Evolutionary conservation across 2,797 vertebrate genomes (phyloP).

Genomic region (Parauchenoglanis ngamensis): DNA sequence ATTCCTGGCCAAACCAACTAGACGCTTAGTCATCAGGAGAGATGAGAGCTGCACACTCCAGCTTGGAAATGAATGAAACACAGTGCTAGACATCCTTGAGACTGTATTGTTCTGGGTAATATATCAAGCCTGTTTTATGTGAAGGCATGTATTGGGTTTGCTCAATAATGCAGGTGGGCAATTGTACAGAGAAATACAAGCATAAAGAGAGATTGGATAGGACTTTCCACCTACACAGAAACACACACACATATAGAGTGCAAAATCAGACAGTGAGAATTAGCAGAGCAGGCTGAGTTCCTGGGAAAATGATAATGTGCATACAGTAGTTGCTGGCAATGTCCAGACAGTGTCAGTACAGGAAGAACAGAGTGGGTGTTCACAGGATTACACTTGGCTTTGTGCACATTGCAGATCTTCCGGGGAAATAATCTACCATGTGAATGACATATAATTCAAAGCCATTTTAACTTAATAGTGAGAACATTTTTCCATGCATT

Average conservation of each 20-base stretch:
- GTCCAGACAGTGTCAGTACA: constrained; percentile 46
- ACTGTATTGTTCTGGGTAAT: constrained; percentile 1
- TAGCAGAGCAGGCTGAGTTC: constrained; percentile 26
- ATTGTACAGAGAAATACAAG: background rate
- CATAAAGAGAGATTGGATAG: background rate
- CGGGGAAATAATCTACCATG: background rate
- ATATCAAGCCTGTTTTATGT: constrained; percentile 7
- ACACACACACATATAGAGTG: background rate
- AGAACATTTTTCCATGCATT: background rate
- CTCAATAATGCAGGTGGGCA: background rate
- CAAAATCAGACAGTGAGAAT: constrained; percentile 42
- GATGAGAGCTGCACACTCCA: background rate
- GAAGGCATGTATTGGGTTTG: background rate
- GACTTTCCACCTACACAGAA: background rate
- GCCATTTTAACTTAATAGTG: background rate
- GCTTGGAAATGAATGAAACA: constrained; percentile 7
- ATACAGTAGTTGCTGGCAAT: constrained; percentile 33
- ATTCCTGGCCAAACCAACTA: background rate
- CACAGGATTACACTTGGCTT: constrained; percentile 19
- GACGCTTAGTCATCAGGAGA: background rate
- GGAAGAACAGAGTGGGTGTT: constrained; percentile 46
- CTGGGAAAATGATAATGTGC: constrained; percentile 48
- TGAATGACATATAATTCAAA: background rate
- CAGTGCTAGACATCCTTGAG: constrained; percentile 15
- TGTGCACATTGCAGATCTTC: constrained; percentile 21